phyloP scores from a whole-genome alignment of 2,113 vertebrate species.

The Polyodon spathula region DNA sequence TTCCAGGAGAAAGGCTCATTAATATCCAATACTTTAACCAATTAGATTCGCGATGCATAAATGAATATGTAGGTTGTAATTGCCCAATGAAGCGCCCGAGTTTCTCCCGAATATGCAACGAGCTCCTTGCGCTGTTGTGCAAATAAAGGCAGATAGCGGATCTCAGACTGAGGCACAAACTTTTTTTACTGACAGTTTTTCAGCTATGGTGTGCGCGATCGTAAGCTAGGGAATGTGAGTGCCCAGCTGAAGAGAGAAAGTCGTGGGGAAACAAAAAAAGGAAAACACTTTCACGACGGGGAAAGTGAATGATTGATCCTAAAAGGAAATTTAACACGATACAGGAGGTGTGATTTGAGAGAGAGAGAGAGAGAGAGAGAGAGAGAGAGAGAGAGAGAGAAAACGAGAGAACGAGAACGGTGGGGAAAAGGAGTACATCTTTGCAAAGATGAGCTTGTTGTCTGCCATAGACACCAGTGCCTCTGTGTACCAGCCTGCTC shows the following conservation, averaged over 20 bases:
- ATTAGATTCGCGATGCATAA: conserved; percentile 14
- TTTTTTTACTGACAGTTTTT: conserved; percentile 52
- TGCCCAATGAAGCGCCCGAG: conserved; percentile 32
- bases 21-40: conserved; percentile 17
- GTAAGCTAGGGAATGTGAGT: conserved; percentile 47
- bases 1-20: conserved; percentile 1
- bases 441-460: conserved; percentile 81
- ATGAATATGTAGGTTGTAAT: not conserved
- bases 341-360: not conserved
- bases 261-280: conserved; percentile 44
- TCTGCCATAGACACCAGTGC: conserved; percentile 86
- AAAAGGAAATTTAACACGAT: no score
- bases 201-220: conserved; percentile 52
- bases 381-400: no score
- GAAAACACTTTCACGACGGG: conserved; percentile 19
- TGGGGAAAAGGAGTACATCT: conserved; percentile 17
- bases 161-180: conserved; percentile 27
- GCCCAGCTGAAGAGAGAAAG: conserved; percentile 43
- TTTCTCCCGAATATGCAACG: conserved; percentile 45
- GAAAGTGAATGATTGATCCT: conserved; percentile 6
- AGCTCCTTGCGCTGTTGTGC: conserved; percentile 37
- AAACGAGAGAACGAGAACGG: no score
- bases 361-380: no score
- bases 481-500: conserved; percentile 82
- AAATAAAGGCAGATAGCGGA: conserved; percentile 65